Evolutionary conservation across 2,797 vertebrate species (phyloP).

Genomic region (Cossypha polioptera): DNA sequence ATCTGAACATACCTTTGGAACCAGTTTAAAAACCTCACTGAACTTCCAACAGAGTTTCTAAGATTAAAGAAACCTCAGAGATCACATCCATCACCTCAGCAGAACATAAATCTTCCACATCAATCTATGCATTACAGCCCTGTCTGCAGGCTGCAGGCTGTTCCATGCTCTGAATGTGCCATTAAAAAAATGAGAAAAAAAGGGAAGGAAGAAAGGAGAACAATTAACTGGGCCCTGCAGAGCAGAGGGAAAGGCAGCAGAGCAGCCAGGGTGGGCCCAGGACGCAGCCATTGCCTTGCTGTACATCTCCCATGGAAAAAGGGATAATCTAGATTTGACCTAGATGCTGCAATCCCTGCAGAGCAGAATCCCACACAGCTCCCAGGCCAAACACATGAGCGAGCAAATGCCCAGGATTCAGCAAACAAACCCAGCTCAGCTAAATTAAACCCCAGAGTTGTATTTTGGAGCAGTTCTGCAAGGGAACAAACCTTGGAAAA

Average conservation of each 20-base stretch:
- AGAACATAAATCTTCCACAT: not conserved
- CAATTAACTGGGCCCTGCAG: not conserved
- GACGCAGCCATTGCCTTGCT: fast-evolving
- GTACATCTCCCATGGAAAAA: not conserved
- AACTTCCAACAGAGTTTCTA: not conserved
- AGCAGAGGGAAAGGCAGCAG: not conserved
- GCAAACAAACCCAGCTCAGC: not conserved
- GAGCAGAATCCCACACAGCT: not conserved
- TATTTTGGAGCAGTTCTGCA: not conserved
- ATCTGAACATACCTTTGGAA: not conserved
- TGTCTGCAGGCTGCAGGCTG: not conserved
- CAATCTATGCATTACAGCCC: not conserved
- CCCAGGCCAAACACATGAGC: fast-evolving
- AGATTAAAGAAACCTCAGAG: not conserved
- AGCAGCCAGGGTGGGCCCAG: not conserved
- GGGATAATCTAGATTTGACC: conserved; percentile 45
- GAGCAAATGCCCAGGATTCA: not conserved
- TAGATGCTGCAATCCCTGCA: not conserved
- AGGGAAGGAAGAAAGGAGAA: not conserved
- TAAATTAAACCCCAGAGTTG: not conserved
- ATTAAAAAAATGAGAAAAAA: not conserved
- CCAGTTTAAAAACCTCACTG: not conserved
- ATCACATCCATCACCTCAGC: not conserved
- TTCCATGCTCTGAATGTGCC: not conserved
- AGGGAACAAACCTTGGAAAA: not conserved